Conservation (phyloP, 2,797 vertebrate species). For the Mustela erminea region DNA sequence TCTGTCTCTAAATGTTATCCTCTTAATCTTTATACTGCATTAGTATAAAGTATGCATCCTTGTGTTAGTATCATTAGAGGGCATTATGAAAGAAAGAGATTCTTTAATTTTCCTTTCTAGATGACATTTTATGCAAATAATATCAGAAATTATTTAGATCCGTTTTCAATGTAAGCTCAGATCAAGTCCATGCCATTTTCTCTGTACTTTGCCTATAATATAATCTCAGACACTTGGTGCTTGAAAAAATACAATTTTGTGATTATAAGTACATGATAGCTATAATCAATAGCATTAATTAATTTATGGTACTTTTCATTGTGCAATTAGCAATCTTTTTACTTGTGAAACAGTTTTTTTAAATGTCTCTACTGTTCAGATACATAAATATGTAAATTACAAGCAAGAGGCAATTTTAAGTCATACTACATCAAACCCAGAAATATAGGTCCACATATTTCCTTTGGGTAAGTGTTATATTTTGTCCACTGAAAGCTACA, state of each 20-base stretch:
- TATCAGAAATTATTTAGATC: conserved; percentile 9
- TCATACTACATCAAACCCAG: not conserved
- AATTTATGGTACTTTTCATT: conserved; percentile 39
- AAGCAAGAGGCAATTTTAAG: conserved; percentile 40
- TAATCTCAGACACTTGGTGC: not conserved
- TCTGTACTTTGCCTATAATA: conserved; percentile 10
- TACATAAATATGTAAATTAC: conserved; percentile 41
- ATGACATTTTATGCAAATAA: conserved; percentile 34
- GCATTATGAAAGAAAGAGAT: not conserved
- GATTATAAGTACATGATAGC: conserved; percentile 21
- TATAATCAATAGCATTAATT: conserved; percentile 24
- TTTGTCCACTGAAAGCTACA: conserved; percentile 13
- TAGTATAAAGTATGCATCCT: not conserved
- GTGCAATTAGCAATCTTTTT: conserved; percentile 19
- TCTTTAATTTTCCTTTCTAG: conserved; percentile 29
- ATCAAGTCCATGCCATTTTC: conserved; percentile 24
- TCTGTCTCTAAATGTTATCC: not conserved
- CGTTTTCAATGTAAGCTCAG: not conserved
- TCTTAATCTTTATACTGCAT: not conserved
- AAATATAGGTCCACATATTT: not conserved
- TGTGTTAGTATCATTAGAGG: not conserved
- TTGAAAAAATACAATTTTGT: conserved; percentile 59
- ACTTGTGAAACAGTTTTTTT: not conserved
- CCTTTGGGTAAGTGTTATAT: not conserved
- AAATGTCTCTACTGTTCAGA: not conserved